Evolutionary conservation across 2,888 invertebrate species (phyloP).

Genomic region (Lottia gigantea): DNA sequence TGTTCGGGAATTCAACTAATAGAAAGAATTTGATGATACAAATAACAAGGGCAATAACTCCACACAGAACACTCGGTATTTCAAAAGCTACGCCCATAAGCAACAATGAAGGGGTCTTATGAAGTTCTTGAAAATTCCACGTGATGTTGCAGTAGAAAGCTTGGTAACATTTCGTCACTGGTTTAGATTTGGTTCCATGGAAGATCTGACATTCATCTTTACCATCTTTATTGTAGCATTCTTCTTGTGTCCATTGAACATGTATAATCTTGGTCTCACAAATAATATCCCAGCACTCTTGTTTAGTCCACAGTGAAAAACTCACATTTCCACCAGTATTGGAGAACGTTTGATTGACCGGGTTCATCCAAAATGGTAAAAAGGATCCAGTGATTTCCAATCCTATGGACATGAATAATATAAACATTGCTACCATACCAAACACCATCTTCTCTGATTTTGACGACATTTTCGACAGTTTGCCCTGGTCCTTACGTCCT

Average conservation of each 20-base stretch:
- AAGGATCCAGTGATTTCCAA: conserved; percentile 33
- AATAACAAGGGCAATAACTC: no score
- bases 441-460: conserved; percentile 28
- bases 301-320: conserved; percentile 34
- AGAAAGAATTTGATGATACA: no score
- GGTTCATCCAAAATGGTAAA: conserved; percentile 31
- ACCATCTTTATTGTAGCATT: conserved; percentile 19
- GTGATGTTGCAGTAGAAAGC: conserved; percentile 37
- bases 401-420: conserved; percentile 22
- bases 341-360: conserved; percentile 20
- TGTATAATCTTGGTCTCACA: conserved; percentile 29
- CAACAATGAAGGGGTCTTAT: no score
- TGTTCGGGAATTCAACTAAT: no score
- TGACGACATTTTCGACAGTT: conserved; percentile 13
- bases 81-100: no score
- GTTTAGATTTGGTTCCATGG: conserved; percentile 19
- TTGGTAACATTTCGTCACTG: conserved; percentile 27
- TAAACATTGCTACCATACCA: conserved; percentile 27
- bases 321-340: conserved; percentile 26
- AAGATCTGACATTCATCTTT: conserved; percentile 20
- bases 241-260: conserved; percentile 22
- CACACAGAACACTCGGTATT: no score
- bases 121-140: conserved; percentile 26
- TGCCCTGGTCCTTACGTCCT: no score
- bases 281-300: conserved; percentile 34